Percentiles rank a stretch among this genome's conserved stretches.
Conservation (phyloP, 2,113 vertebrate species). For the Nibea albiflora region DNA sequence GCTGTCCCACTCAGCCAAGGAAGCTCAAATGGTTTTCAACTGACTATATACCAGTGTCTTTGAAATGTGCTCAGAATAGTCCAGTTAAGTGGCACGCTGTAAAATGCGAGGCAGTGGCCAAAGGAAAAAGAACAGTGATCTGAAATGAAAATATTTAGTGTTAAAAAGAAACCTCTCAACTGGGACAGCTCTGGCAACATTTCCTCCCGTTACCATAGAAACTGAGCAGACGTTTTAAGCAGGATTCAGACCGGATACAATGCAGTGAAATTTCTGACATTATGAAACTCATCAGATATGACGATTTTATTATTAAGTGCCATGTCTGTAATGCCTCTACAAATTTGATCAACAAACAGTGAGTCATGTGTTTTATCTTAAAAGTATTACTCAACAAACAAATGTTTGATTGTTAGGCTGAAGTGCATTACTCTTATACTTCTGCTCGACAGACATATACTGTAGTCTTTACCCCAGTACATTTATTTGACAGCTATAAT, state of each 20-base stretch:
- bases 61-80: neutral
- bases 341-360: neutral
- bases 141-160: slow-evolving; percentile 48
- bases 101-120: slow-evolving; percentile 12
- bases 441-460: neutral
- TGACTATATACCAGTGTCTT: neutral
- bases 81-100: neutral
- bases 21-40: slow-evolving; percentile 45
- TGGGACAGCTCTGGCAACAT: slow-evolving; percentile 52
- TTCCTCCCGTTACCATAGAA: slow-evolving; percentile 69
- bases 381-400: neutral
- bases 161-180: slow-evolving; percentile 47
- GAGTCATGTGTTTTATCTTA: neutral
- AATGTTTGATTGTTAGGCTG: too few species aligned
- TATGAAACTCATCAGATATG: slow-evolving; percentile 2
- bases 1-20: slow-evolving; percentile 21
- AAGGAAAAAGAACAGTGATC: neutral
- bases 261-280: neutral
- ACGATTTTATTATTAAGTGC: neutral
- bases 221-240: slow-evolving; percentile 58
- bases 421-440: neutral
- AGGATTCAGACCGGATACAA: slow-evolving; percentile 34
- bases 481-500: neutral
- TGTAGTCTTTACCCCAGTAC: neutral
- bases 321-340: neutral